These are phyloP conservation scores for Drosophila arizonae DNA, from an alignment of 1,140 invertebrate species.

Conservation along the genomic window DNA sequence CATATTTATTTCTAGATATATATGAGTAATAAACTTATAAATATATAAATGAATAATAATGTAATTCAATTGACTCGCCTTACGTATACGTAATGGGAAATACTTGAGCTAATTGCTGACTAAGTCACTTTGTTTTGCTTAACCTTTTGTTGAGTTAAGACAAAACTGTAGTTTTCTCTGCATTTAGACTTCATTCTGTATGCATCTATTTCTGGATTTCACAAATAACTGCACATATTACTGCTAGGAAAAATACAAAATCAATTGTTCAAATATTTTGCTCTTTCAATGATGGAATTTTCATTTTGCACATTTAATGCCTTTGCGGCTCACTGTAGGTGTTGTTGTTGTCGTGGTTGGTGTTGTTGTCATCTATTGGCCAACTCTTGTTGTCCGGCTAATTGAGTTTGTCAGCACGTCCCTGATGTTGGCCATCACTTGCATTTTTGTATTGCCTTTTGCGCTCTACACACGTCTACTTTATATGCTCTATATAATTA, in stretches of 20 bases:
- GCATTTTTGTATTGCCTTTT: slow-evolving; percentile 38
- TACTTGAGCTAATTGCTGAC: slow-evolving; percentile 1
- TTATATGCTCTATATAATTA: background rate
- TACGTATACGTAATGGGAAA: slow-evolving; percentile 4
- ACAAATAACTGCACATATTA: slow-evolving; percentile 3
- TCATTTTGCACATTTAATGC: slow-evolving; percentile 16
- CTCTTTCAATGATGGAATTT: slow-evolving; percentile 27
- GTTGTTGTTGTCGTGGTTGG: background rate
- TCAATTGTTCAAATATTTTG: slow-evolving; percentile 25
- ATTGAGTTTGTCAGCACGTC: slow-evolving; percentile 73
- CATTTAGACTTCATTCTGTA: background rate
- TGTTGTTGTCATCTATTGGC: slow-evolving; percentile 49
- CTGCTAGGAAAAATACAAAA: background rate
- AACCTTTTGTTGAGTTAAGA: background rate
- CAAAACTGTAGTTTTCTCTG: background rate
- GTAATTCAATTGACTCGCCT: too few species aligned
- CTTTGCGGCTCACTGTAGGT: background rate
- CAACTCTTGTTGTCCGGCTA: slow-evolving; percentile 51
- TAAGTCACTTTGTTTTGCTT: background rate
- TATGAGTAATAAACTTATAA: too few species aligned
- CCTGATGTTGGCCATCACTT: slow-evolving; percentile 59
- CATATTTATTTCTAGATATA: too few species aligned
- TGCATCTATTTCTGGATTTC: slow-evolving; percentile 3
- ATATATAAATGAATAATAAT: too few species aligned
- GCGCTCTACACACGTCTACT: slow-evolving; percentile 11